Base-by-base conservation (phyloP, 2,888 invertebrate genomes). In the Phasia obesa region DNA sequence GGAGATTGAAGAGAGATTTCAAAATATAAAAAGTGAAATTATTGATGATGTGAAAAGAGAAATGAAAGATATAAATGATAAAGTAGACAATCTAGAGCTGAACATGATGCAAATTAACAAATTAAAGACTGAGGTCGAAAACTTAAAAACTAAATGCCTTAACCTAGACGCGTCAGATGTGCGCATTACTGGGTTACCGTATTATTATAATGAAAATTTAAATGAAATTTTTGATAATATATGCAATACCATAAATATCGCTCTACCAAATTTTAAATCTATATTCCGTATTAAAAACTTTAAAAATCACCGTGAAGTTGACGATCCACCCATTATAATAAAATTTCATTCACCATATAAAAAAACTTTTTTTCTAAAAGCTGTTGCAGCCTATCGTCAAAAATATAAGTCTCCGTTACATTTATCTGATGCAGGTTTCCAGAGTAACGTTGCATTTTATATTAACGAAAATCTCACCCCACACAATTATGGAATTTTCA, bases 61-160 rank as follows among this genome's bases (percentile, higher is more conserved):
- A n/a, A n/a, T n/a, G 21, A 57, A 57, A 35, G 57, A 57, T 17
- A 19, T 57, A 35, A 57, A 31, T 57, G 57, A 57, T 35, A 17
- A 35, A 31, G 57, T 57, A 17, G 35, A 2, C 35, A 11, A 57
- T 35, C 19, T 57, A 11, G 17, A 35, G 19, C 2, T 9, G 17
- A 31, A 11, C 11, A 31, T 31, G 1, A 35, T 19, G 31, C 31
- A 27, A 57, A 57, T 57, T 31, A n/a, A 21, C 15, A 49, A 6
- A 49, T 21, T 49, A 21, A 49, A 49, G 21, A 21, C 6, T 49
- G 49, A 49, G 4, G 49, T 49, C 21, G 21, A 49, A 49, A 49
- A 21, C 15, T 49, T 49, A 21, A 49, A 21, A 49, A 21, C 21
- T 9, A 21, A 49, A 21, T 49, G 49, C 49, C 21, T 49, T 11